Base-by-base conservation (phyloP, 2,113 vertebrate species). In the Acinonyx jubatus region DNA sequence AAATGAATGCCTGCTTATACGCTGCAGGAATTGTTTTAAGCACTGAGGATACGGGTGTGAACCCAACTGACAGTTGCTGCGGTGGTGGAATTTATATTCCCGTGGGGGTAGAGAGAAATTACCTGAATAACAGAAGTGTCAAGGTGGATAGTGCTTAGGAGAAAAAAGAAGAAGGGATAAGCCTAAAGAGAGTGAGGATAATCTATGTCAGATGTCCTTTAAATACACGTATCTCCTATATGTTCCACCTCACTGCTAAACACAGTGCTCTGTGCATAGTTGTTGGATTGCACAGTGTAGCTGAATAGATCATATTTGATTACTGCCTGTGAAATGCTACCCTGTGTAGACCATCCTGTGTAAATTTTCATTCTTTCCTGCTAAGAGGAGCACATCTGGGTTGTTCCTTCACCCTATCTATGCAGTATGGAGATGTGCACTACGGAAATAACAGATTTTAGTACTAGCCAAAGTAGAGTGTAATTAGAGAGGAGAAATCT, bases 201-300 rank as follows among this genome's bases (percentile, higher is more conserved):
- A 69, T 50, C 52, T 16, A 1, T 66, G 48, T 71, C 52, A 29
- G 52, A 25, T 50, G 23, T 9, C 19, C 41, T 90, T 81, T 36
- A 66, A 69, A 57, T 25, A 23, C 19, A 21, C 3, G 13, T 13
- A 1, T 80, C 31, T 57, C 8, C 6, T 55, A 8, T 8, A 12
- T 7, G 18, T 1, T 83, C 21, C 11, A 3, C 12, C 14, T 27
- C 4, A 1, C 36, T 69, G 78, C 11, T 12, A 16, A 36, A 8
- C 38, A 33, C 4, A 38, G 13, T 4, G 11, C 38, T 55, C 0
- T 0, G 52, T 36, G 16, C 16, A 0, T 14, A 29, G 57, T n/a
- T n/a, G n/a, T 14, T 29, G 82, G 36, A n/a, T 48, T 36, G 21
- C 14, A 25, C 33, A 27, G 38, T 33, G 8, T 12, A 14, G 38